These are phyloP conservation scores for Autographa gamma DNA, from an alignment of 2,888 invertebrate genomes.

Conservation along the genomic window DNA sequence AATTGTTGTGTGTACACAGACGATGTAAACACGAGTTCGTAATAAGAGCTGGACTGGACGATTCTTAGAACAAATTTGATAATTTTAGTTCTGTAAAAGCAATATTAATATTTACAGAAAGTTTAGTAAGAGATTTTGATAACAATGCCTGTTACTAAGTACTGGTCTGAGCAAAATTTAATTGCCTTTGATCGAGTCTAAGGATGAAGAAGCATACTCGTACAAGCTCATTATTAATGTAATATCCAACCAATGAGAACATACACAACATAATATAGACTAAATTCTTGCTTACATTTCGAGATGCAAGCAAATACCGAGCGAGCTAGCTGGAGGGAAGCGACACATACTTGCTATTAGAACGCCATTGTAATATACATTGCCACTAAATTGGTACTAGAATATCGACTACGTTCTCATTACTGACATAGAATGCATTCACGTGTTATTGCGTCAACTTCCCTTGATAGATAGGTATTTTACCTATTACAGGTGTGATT, in stretches of 20 bases:
- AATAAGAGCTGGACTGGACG: neutral
- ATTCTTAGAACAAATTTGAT: neutral
- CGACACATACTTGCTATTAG: conserved; percentile 4
- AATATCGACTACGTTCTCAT: neutral
- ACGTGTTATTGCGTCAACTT: neutral
- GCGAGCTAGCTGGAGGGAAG: neutral
- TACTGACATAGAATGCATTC: neutral
- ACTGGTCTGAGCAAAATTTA: too few relatives aligned
- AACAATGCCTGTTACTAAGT: neutral
- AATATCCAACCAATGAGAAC: neutral
- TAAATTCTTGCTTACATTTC: conserved; percentile 5
- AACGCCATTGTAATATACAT: neutral
- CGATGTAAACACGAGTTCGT: conserved; percentile 12
- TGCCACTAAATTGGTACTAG: neutral
- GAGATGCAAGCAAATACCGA: neutral
- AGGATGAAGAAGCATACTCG: too few relatives aligned
- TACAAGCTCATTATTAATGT: neutral
- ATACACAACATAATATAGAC: neutral
- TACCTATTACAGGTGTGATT: neutral
- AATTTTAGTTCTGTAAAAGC: neutral
- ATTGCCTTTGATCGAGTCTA: too few relatives aligned
- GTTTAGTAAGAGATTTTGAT: too few relatives aligned
- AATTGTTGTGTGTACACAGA: conserved; percentile 33
- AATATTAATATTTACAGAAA: neutral
- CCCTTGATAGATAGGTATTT: neutral